Base-by-base conservation (phyloP, 2,888 invertebrate species). In the Patella pellucida region DNA sequence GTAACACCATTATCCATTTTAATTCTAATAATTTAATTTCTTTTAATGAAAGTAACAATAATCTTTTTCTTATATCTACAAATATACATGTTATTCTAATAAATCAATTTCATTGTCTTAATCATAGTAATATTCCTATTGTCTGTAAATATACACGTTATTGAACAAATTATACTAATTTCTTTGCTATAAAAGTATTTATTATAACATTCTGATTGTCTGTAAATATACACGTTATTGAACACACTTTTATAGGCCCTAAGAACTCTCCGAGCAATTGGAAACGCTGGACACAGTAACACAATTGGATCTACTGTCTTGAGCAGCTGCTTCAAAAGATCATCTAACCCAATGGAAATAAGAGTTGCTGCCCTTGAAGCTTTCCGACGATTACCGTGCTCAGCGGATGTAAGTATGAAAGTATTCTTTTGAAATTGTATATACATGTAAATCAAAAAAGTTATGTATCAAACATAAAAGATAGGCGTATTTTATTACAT, bases 341-440 rank as follows among this genome's bases (percentile, higher is more conserved):
- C 91, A 0, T 92, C 93, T 19, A 90, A 94, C 5, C 93, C 95
- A 0, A 93, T 94, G 71, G 95, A 95, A 68, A 92, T 96, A 52
- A 92, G 96, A 84, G 89, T 97, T 75, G 94, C 96, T 15, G 95
- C 96, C 7, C 93, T 97, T n/a, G 94, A 96, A 78, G 95, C 96
- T 3, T 94, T 95, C 90, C 92, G 94, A 0, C 93, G 95, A 12
- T 94, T 95, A 81, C 92, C 94, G 14, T 95, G 96, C 91, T 93
- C 93, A 27, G 80, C 79, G 62, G 86, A 88, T 69, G 90, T 90
- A 83, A 86, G 88, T 84, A 23, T 5, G 15, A 72, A 62, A 41
- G n/a, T 15, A 41, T 41, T 9, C 9, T 41, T 41, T 41, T 9
- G 9, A 3, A 41, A 41, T 41, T 9, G 7, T 41, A 41, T 41